phyloP scores from a whole-genome alignment of 2,888 invertebrate species.

The Nemotelus pantherinus region DNA sequence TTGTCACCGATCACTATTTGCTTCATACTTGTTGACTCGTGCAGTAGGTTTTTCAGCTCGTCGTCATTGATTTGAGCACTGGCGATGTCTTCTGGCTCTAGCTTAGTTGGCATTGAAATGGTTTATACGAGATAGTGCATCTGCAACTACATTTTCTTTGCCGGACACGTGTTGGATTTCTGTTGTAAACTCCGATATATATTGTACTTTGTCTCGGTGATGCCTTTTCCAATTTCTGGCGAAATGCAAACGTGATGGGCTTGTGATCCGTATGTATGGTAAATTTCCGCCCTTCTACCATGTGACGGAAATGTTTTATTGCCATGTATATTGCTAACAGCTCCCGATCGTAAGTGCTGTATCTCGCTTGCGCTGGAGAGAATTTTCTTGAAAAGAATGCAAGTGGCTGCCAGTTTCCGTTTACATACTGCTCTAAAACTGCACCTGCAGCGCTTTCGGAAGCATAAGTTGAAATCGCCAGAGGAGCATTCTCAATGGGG shows the following conservation, averaged over 20 bases:
- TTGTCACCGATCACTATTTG: not conserved
- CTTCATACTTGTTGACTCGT: not conserved
- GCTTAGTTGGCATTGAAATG: slow-evolving; percentile 31
- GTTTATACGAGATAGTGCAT: slow-evolving; percentile 53
- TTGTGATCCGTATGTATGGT: slow-evolving; percentile 39
- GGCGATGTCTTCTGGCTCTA: not conserved
- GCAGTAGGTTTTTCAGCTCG: not conserved
- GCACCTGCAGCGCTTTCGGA: no score
- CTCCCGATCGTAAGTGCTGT: slow-evolving; percentile 59
- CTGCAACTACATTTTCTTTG: slow-evolving; percentile 49
- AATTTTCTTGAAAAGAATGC: slow-evolving; percentile 59
- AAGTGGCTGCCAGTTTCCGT: slow-evolving; percentile 56
- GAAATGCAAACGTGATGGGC: slow-evolving; percentile 53
- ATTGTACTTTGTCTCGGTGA: slow-evolving; percentile 59
- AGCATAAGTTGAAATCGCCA: slow-evolving; percentile 45
- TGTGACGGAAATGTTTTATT: slow-evolving; percentile 46
- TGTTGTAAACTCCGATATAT: slow-evolving; percentile 48
- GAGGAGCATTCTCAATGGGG: slow-evolving; percentile 54
- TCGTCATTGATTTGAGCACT: not conserved
- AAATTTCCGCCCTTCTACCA: slow-evolving; percentile 46
- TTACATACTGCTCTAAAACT: slow-evolving; percentile 56
- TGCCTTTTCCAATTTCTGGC: slow-evolving; percentile 52
- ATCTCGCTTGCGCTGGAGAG: slow-evolving; percentile 56
- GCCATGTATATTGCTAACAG: slow-evolving; percentile 59
- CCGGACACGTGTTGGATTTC: slow-evolving; percentile 21